phyloP scores from a whole-genome alignment of 2,888 invertebrate species.

The Sesia apiformis region DNA sequence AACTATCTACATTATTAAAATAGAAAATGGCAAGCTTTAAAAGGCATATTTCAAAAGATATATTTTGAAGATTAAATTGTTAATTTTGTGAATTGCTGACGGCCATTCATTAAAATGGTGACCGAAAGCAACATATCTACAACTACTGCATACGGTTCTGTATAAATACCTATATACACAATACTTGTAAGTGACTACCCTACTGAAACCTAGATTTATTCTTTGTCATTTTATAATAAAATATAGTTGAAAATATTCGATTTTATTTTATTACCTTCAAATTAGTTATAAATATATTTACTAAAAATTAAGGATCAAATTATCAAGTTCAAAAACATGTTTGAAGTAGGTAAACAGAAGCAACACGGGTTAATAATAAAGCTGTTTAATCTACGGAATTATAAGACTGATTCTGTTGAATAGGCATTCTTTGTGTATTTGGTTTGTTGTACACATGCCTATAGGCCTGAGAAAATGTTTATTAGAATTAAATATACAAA shows the following conservation, averaged over 20 bases:
- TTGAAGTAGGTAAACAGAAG: no score
- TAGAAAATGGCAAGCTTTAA: conserved; percentile 43
- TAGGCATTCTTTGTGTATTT: no score
- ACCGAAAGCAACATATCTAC: conserved; percentile 20
- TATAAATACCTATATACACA: conserved; percentile 51
- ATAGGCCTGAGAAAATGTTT: no score
- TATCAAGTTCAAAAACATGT: no score
- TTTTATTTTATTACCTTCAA: conserved; percentile 11
- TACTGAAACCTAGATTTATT: conserved; percentile 80
- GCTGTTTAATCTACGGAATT: no score
- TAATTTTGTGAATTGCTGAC: conserved; percentile 40
- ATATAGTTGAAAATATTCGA: conserved; percentile 65
- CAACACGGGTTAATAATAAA: no score
- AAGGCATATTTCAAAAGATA: conserved; percentile 40
- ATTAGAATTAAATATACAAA: no score
- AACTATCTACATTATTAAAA: conserved; percentile 17
- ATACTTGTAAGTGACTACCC: conserved; percentile 67
- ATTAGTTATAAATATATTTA: no score
- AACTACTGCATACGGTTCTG: conserved; percentile 32
- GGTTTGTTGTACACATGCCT: no score
- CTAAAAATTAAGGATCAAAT: no score
- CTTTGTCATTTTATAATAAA: conserved; percentile 84
- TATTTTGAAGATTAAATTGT: conserved; percentile 50
- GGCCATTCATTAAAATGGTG: conserved; percentile 17
- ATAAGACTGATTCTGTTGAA: no score